Evolutionary conservation across 2,888 invertebrate genomes (phyloP), one percentile per base, ranked within the genome.

Genomic region (Agrochola lota): DNA sequence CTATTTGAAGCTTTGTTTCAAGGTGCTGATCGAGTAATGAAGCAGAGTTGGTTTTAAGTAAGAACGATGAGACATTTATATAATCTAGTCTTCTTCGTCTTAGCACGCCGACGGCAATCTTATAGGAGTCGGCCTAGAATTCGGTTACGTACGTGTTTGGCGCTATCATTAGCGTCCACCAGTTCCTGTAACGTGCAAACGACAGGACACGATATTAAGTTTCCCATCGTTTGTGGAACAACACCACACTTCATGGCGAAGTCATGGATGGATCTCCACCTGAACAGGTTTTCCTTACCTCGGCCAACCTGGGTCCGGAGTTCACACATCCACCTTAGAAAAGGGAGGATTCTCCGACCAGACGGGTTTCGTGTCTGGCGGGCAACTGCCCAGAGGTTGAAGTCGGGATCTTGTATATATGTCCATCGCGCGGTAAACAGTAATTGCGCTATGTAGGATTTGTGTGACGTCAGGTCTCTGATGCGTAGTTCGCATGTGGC

Each of bases 1-100:
- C 12, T 62, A 30, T 40, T 59, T 59, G 40, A 72, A 66, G 20
- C 7, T 71, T 69, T 40, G 59, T 70, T 85, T 55, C 12, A 67
- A 70, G 30, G 17, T 55, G 40, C 7, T 60, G 35, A 40, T 49
- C 26, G 12, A 40, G 60, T 66, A 52, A 52, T 68, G 40, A 43
- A 46, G 15, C 26, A 62, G 30, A 9, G 20, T 60, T 67, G 20
- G 49, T 49, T 23, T 9, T 26, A 20, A 2, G 17, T 46, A 40
- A 81, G 7, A 26, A 23, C 30, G 1, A 40, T 59, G 8, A 6
- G 26, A n/a, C 1, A 52, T 69, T n/a, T 69, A n/a, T n/a, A 3
- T 30, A 17, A 49, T 23, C 8, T 35, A 52, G 17, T 30, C 20
- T 60, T 4, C 60, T 20, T 62, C 5, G 20, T 35, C 9, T 30